Conservation (phyloP, 37 sponge, comb jelly and placozoan genomes). For the Crambe crambe region DNA sequence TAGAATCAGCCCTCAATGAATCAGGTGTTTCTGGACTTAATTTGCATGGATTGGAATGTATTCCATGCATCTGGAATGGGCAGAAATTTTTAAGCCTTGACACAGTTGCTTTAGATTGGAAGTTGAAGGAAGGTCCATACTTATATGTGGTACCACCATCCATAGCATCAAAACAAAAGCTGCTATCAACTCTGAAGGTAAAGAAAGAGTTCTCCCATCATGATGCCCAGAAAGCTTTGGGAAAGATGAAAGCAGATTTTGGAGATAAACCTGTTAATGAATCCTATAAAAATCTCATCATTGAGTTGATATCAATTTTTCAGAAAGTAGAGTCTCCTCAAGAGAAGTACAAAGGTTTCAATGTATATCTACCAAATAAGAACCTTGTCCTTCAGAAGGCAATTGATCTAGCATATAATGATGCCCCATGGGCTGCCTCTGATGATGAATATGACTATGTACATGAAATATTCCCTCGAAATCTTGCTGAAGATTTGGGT, state of each 20-base stretch:
- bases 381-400: constrained; percentile 16
- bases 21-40: background rate
- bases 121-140: constrained; percentile 42
- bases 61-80: constrained; percentile 54
- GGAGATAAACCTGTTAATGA: constrained; percentile 12
- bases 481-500: constrained; percentile 24
- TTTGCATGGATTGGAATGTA: background rate
- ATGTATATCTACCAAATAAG: constrained; percentile 41
- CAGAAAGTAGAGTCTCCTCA: background rate
- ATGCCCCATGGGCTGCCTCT: constrained; percentile 35
- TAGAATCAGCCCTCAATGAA: background rate
- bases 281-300: background rate
- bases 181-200: constrained; percentile 29
- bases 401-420: constrained; percentile 40
- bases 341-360: background rate
- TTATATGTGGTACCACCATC: constrained; percentile 40
- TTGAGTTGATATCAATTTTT: constrained; percentile 7
- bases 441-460: constrained; percentile 20
- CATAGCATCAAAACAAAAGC: background rate
- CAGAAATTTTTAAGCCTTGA: constrained; percentile 22
- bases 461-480: constrained; percentile 11
- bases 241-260: constrained; percentile 41
- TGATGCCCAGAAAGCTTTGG: constrained; percentile 46
- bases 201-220: constrained; percentile 14
- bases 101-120: constrained; percentile 24